Evolutionary conservation across 2,797 vertebrate species (phyloP), one percentile per base, ranked within the genome.

Genomic region (Carcharodon carcharias): DNA sequence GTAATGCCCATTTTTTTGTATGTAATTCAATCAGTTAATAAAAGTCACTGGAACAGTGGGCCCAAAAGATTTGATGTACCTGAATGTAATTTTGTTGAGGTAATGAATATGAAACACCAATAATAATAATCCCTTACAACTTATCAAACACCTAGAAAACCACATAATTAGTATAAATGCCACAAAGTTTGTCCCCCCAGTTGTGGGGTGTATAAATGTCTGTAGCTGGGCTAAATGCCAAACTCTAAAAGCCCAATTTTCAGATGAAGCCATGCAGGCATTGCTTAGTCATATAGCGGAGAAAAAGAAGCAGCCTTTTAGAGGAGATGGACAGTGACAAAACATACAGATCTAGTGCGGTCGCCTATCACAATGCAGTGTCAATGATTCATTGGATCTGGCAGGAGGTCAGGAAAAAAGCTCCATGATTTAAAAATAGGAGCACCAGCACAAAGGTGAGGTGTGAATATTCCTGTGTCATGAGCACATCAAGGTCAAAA

Each of bases 331-430:
- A n/a, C 61, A 45, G 63, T 0, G 40, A 67, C 61, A 67, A 93
- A 50, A 91, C n/a, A 58, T 91, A 91, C 88, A 91, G 91, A 93
- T 92, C 16, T 14, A 63, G 54, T 21, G 35, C 16, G 35, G 31
- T 92, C 5, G 35, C 35, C 63, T n/a, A n/a, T 63, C 35, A 63
- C 58, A n/a, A 63, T 40, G 14, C 31, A 92, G 89, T 9, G 63
- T 93, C 21, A 31, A 67, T 21, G 4, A 31, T n/a, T 93, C 91
- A 65, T 26, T 4, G 63, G n/a, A 67, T n/a, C 67, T 93, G 91
- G 91, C 63, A 93, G 91, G n/a, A 93, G 63, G 16, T 93, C 91
- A 93, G 91, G 61, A 67, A 67, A 61, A 67, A 93, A 67, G 18
- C 91, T 93, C 16, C 91, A 45, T 40, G 61, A 23, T 65, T 93